Evolutionary conservation across 1,140 invertebrate genomes (phyloP).

Genomic region (Lethrus apterus): DNA sequence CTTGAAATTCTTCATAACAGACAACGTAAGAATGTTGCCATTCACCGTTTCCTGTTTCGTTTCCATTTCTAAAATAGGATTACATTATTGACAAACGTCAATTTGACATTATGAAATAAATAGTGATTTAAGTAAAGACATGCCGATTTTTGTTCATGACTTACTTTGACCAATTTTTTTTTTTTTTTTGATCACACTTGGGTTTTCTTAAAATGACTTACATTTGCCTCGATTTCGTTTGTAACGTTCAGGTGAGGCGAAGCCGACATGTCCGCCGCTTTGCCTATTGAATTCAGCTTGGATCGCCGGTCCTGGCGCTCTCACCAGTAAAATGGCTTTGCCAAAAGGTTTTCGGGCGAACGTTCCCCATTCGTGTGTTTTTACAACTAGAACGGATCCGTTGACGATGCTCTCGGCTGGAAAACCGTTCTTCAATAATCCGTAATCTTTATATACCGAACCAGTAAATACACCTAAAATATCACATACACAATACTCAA

Average conservation of each 20-base stretch:
- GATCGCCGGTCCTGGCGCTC: constrained; percentile 64
- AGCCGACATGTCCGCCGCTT: constrained; percentile 62
- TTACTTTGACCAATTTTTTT: not conserved
- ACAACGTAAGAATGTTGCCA: too few relatives aligned
- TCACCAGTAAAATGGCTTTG: constrained; percentile 60
- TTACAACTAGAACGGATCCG: constrained; percentile 68
- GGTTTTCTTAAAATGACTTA: constrained; percentile 36
- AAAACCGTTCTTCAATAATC: constrained; percentile 65
- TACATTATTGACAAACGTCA: too few relatives aligned
- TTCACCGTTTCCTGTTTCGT: too few relatives aligned
- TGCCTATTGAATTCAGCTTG: constrained; percentile 66
- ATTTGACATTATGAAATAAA: too few relatives aligned
- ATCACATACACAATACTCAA: too few relatives aligned
- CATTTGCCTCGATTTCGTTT: constrained; percentile 53
- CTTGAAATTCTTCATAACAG: too few relatives aligned
- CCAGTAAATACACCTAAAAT: constrained; percentile 60
- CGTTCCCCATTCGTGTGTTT: constrained; percentile 69
- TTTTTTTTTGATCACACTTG: not conserved
- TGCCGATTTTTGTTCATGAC: too few relatives aligned
- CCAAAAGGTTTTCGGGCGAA: constrained; percentile 51
- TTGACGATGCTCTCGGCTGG: constrained; percentile 68
- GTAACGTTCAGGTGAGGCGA: constrained; percentile 57
- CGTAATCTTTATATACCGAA: constrained; percentile 71
- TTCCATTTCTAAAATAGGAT: too few relatives aligned
- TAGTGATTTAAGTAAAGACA: too few relatives aligned